phyloP scores from a whole-genome alignment of 2,113 vertebrate species.

The Macrotis lagotis region DNA sequence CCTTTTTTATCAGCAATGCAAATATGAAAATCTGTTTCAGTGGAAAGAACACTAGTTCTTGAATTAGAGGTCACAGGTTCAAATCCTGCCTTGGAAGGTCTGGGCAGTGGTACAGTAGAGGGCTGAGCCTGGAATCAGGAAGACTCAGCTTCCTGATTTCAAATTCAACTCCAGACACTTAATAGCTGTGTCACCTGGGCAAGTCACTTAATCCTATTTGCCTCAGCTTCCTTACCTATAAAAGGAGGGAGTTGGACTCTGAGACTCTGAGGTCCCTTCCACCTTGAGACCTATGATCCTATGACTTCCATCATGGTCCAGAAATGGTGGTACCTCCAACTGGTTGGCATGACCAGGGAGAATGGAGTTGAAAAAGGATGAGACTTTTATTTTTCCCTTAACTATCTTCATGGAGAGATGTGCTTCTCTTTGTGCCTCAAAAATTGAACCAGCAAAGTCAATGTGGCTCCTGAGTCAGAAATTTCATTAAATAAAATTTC shows the following conservation, averaged over 20 bases:
- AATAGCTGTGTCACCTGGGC: too few relatives aligned
- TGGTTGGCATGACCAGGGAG: neutral
- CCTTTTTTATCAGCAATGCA: neutral
- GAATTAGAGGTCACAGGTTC: neutral
- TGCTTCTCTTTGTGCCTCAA: neutral
- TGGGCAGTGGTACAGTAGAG: too few relatives aligned
- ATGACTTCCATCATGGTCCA: conserved; percentile 19
- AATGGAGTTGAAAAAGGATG: neutral
- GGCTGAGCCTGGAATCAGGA: too few relatives aligned
- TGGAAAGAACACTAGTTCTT: neutral
- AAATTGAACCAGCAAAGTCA: conserved; percentile 35
- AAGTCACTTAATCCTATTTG: too few relatives aligned
- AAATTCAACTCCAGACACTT: too few relatives aligned
- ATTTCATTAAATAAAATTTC: neutral
- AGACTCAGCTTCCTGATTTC: too few relatives aligned
- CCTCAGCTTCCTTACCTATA: neutral
- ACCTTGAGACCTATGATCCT: neutral
- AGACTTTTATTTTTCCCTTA: neutral
- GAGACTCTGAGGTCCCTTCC: neutral
- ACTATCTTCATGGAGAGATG: neutral
- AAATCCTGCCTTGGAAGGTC: neutral
- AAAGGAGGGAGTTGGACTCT: neutral
- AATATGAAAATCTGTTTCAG: neutral
- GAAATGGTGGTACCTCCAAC: neutral
- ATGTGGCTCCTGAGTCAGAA: neutral